These are phyloP conservation scores for Euschistus heros DNA, from an alignment of 1,140 invertebrate genomes.

Conservation along the genomic window DNA sequence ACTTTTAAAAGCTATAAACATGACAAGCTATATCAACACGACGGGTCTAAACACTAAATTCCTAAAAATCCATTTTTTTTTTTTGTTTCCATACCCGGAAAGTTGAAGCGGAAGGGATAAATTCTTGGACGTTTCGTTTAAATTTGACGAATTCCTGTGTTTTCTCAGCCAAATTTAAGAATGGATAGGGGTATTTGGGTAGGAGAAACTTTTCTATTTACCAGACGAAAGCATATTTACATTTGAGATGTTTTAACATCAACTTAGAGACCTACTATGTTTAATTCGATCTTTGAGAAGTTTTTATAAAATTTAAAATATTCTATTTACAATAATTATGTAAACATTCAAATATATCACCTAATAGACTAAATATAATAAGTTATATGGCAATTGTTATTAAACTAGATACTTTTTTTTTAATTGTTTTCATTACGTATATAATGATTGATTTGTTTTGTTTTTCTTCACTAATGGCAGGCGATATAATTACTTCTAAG, in stretches of 20 bases:
- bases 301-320: conserved; percentile 26
- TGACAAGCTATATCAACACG: conserved; percentile 9
- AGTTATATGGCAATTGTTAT: conserved; percentile 24
- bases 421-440: conserved; percentile 20
- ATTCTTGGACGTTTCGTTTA: conserved; percentile 2
- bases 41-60: conserved; percentile 4
- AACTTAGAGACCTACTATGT: conserved; percentile 8
- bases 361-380: conserved; percentile 25
- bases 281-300: conserved; percentile 26
- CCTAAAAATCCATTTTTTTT: neutral
- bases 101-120: too few species aligned
- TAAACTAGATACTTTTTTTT: conserved; percentile 23
- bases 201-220: neutral
- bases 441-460: conserved; percentile 18
- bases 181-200: neutral
- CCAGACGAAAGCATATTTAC: conserved; percentile 12
- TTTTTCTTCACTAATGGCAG: conserved; percentile 16
- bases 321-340: conserved; percentile 24
- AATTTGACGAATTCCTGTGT: neutral
- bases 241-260: conserved; percentile 14
- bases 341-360: conserved; percentile 25
- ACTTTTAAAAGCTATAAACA: conserved; percentile 14
- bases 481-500: conserved; percentile 7
- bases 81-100: too few species aligned
- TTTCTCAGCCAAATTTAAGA: neutral